Evolutionary conservation across 2,888 invertebrate species (phyloP).

Genomic region (Dynastes hyllus): DNA sequence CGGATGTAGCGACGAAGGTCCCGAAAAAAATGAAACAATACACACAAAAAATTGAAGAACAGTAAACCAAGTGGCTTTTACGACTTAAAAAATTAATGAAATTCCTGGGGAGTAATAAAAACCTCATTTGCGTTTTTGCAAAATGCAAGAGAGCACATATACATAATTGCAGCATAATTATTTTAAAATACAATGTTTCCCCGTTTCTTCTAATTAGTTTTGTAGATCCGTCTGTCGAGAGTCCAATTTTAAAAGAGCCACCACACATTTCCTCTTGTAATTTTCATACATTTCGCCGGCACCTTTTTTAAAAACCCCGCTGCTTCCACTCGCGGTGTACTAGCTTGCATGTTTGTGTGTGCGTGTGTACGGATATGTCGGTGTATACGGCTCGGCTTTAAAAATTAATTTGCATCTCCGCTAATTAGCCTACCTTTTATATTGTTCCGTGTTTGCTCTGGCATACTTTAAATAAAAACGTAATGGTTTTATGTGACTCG

Average conservation of each 20-base stretch:
- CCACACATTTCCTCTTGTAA: constrained; percentile 50
- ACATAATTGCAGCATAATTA: constrained; percentile 57
- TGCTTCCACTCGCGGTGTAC: constrained; percentile 15
- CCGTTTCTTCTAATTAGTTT: constrained; percentile 56
- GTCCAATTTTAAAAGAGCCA: constrained; percentile 53
- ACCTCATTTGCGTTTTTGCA: constrained; percentile 55
- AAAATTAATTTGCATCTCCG: constrained; percentile 52
- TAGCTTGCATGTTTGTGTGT: constrained; percentile 8
- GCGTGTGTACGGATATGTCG: not conserved
- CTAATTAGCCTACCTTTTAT: constrained; percentile 52
- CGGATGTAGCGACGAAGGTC: constrained; percentile 12
- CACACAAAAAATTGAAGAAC: constrained; percentile 52
- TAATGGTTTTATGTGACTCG: constrained; percentile 35
- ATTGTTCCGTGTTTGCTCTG: constrained; percentile 50
- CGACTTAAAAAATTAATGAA: constrained; percentile 53
- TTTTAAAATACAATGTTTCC: constrained; percentile 56
- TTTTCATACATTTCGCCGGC: constrained; percentile 49
- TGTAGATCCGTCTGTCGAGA: constrained; percentile 52
- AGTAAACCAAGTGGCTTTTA: constrained; percentile 52
- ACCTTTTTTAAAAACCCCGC: constrained; percentile 43
- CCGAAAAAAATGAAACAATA: constrained; percentile 43
- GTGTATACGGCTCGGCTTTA: constrained; percentile 36
- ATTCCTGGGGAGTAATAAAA: constrained; percentile 52
- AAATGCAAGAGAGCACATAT: constrained; percentile 53
- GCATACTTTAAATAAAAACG: constrained; percentile 46